Evolutionary conservation across 2,888 invertebrate genomes (phyloP).

Genomic region (Torymus auratus): DNA sequence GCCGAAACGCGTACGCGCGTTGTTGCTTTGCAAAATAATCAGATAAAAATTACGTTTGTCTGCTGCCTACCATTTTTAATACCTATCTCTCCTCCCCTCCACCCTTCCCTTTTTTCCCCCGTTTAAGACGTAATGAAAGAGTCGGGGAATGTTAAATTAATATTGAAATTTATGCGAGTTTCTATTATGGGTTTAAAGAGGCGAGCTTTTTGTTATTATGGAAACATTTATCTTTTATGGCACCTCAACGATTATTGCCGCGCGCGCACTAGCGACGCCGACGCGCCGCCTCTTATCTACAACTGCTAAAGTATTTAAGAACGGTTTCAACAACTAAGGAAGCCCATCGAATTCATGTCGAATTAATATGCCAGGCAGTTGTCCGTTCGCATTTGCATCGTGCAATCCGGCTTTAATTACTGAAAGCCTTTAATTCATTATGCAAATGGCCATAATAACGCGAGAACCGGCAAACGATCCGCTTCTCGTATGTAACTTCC

Average conservation of each 20-base stretch:
- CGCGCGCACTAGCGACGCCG: neutral
- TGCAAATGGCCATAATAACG: constrained; percentile 72
- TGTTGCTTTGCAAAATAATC: constrained; percentile 49
- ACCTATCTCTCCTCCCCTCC: constrained; percentile 6
- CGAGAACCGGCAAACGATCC: constrained; percentile 69
- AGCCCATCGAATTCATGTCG: constrained; percentile 56
- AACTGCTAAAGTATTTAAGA: constrained; percentile 55
- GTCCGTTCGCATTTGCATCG: constrained; percentile 68
- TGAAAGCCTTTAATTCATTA: constrained; percentile 72
- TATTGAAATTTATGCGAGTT: constrained; percentile 51
- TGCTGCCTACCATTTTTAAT: constrained; percentile 33
- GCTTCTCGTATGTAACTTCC: constrained; percentile 54
- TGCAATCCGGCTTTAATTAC: constrained; percentile 70
- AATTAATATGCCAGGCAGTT: constrained; percentile 67
- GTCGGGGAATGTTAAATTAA: constrained; percentile 48
- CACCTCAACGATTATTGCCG: constrained; percentile 51
- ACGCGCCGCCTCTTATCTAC: constrained; percentile 32
- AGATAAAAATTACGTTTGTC: constrained; percentile 54
- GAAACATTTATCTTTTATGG: constrained; percentile 56
- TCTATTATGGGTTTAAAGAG: constrained; percentile 42
- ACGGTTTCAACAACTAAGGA: constrained; percentile 53
- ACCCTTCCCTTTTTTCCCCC: constrained; percentile 1
- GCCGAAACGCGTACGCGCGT: constrained; percentile 27
- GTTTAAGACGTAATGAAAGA: constrained; percentile 48
- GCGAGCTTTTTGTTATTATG: constrained; percentile 52